Evolutionary conservation across 2,888 invertebrate species (phyloP).

Genomic region (Apomyelois bistriatella): DNA sequence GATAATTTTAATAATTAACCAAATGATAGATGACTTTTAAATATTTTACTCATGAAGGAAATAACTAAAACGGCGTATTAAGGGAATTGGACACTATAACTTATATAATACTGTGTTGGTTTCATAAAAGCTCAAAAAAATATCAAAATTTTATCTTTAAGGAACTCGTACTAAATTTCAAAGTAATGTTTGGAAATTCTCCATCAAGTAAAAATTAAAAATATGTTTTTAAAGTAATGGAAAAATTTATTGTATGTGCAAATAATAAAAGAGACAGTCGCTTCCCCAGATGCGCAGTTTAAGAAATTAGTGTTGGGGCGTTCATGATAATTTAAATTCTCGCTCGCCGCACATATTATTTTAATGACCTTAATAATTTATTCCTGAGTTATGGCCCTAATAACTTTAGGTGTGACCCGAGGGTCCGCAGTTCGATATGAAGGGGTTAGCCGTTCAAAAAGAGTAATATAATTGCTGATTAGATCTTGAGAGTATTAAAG

Average conservation of each 20-base stretch:
- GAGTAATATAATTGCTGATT: neutral
- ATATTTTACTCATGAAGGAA: no score
- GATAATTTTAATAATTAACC: no score
- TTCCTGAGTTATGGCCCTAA: constrained; percentile 1
- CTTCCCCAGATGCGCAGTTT: neutral
- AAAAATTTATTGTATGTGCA: neutral
- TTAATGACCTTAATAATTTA: constrained; percentile 9
- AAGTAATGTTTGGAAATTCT: no score
- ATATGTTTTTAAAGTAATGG: no score
- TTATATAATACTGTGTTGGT: no score
- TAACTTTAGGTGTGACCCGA: constrained; percentile 5
- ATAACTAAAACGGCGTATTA: no score
- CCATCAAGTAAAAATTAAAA: no score
- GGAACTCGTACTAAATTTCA: no score
- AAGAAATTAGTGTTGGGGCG: constrained; percentile 5
- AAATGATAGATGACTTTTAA: no score
- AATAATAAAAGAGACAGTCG: neutral
- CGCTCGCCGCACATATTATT: constrained; percentile 5
- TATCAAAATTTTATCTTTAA: no score
- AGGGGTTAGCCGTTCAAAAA: constrained; percentile 1
- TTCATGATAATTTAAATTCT: constrained; percentile 2
- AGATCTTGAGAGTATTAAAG: constrained; percentile 1
- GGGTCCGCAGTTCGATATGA: neutral
- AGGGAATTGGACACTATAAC: no score
- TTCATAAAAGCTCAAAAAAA: no score